Evolutionary conservation across 2,888 invertebrate species (phyloP).

Genomic region (Rhodophaea formosa): DNA sequence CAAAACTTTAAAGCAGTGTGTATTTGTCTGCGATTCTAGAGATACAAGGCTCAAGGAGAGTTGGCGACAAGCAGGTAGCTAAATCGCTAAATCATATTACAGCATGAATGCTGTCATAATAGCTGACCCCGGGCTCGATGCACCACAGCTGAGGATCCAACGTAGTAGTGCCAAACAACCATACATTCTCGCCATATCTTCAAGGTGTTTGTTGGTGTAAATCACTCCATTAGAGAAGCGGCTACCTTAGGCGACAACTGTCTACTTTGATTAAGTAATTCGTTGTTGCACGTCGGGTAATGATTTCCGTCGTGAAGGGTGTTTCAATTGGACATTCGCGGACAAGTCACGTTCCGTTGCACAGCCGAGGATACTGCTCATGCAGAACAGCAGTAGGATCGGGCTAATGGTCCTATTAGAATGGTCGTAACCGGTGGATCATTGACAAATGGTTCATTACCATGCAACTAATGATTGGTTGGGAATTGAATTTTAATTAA

Average conservation of each 20-base stretch:
- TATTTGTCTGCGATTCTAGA: too few species aligned
- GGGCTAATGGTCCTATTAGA: slow-evolving; percentile 20
- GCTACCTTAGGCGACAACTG: slow-evolving; percentile 17
- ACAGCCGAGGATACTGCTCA: slow-evolving; percentile 60
- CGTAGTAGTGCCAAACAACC: too few species aligned
- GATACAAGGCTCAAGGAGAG: too few species aligned
- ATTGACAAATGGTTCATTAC: neutral
- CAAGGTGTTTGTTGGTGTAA: neutral
- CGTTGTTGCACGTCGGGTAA: slow-evolving; percentile 42
- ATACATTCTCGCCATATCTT: too few species aligned
- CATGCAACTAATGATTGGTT: neutral
- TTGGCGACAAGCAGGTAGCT: too few species aligned
- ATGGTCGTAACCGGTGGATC: neutral
- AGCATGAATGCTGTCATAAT: too few species aligned
- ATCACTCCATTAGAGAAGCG: slow-evolving; percentile 19
- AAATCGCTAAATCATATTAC: too few species aligned
- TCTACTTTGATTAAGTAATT: slow-evolving; percentile 28
- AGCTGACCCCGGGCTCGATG: too few species aligned
- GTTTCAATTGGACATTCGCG: slow-evolving; percentile 54
- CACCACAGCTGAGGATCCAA: too few species aligned
- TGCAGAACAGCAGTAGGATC: slow-evolving; percentile 53
- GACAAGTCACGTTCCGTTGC: slow-evolving; percentile 67
- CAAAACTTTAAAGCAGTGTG: too few species aligned
- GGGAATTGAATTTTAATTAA: neutral
- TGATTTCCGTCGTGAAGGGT: slow-evolving; percentile 53